These are phyloP conservation scores for Ammodytes dubius DNA, from an alignment of 2,113 vertebrate genomes.

Conservation along the genomic window DNA sequence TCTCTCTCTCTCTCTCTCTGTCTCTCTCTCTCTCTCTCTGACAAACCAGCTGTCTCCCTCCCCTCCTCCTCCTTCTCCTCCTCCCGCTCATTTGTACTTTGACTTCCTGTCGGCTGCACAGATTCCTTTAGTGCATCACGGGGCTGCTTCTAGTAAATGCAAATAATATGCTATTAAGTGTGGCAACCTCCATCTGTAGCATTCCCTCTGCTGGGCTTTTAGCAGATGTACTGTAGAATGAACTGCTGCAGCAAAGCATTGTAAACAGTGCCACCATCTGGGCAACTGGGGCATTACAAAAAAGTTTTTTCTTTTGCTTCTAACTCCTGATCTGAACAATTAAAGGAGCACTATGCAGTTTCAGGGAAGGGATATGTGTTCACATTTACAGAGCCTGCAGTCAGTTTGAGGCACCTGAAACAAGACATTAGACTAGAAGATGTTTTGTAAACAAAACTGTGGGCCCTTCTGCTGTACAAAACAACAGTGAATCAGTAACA, in stretches of 20 bases:
- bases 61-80: conserved; percentile 14
- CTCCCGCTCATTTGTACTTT: conserved; percentile 42
- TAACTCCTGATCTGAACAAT: conserved; percentile 1
- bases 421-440: no score
- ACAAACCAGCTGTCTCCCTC: conserved; percentile 40
- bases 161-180: conserved; percentile 60
- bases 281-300: conserved; percentile 29
- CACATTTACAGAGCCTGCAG: no score
- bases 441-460: no score
- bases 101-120: conserved; percentile 33
- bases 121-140: conserved; percentile 35
- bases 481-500: no score
- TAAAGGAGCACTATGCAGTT: no score
- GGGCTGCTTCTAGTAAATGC: conserved; percentile 50
- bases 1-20: no score
- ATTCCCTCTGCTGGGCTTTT: not conserved
- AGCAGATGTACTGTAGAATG: not conserved
- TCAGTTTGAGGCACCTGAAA: no score
- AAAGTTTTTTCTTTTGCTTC: not conserved
- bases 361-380: no score
- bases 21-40: not conserved
- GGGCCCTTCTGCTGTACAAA: no score
- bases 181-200: conserved; percentile 35
- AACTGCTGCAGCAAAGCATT: conserved; percentile 47
- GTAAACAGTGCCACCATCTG: conserved; percentile 72